Conservation (phyloP, 1,140 invertebrate species). For the Cotesia vestalis region DNA sequence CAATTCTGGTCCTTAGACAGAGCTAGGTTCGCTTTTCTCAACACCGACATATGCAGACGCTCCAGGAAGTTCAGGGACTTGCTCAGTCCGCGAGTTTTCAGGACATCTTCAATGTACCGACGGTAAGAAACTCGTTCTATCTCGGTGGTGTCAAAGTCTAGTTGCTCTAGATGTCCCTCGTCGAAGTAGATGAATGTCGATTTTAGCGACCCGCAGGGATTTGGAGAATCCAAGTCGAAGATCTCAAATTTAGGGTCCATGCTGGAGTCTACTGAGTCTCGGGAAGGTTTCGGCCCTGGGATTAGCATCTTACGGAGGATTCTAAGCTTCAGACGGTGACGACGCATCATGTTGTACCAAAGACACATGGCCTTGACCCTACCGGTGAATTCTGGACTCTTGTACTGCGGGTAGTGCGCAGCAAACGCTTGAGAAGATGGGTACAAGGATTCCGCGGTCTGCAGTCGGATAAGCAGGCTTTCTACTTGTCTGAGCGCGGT, state of each 20-base stretch:
- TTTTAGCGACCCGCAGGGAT: conserved; percentile 37
- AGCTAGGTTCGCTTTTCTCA: conserved; percentile 76
- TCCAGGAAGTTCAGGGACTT: conserved; percentile 81
- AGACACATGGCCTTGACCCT: conserved; percentile 83
- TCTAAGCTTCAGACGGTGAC: conserved; percentile 82
- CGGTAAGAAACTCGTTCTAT: conserved; percentile 67
- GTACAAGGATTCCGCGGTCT: conserved; percentile 82
- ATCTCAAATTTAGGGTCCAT: too few relatives aligned
- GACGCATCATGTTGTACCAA: conserved; percentile 89
- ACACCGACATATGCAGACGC: conserved; percentile 72
- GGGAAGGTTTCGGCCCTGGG: conserved; percentile 56
- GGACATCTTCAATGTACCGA: conserved; percentile 85
- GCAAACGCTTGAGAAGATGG: conserved; percentile 84
- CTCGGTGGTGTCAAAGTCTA: conserved; percentile 55
- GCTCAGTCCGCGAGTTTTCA: conserved; percentile 84
- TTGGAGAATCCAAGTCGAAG: conserved; percentile 47
- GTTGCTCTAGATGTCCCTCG: conserved; percentile 46
- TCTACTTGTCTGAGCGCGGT: conserved; percentile 79
- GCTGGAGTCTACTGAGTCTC: neutral
- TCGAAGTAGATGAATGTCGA: conserved; percentile 47
- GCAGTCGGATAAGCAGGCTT: conserved; percentile 75
- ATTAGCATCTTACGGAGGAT: conserved; percentile 80
- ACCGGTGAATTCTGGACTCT: conserved; percentile 72
- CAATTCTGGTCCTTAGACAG: conserved; percentile 67
- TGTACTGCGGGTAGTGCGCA: conserved; percentile 76